Conservation (phyloP, 2,888 invertebrate species). For the Kryphioiulus occultus region DNA sequence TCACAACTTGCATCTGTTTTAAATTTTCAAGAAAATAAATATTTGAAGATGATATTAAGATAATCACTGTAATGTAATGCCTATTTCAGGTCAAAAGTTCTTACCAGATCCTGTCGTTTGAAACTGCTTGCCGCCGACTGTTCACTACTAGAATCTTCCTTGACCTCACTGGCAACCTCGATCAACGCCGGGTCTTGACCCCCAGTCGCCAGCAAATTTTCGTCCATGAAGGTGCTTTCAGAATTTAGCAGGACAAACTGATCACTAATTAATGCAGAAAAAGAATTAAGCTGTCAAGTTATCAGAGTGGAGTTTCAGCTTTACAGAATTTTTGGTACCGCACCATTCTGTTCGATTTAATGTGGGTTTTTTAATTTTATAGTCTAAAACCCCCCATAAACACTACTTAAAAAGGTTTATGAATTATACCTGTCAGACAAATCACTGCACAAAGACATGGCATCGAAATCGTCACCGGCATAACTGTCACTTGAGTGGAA, state of each 20-base stretch:
- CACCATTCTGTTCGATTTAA: too few species aligned
- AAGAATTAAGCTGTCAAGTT: not conserved
- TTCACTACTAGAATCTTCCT: slow-evolving; percentile 68
- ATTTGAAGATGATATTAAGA: not conserved
- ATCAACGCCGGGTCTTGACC: slow-evolving; percentile 64
- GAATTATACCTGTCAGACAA: slow-evolving; percentile 79
- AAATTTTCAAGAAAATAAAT: slow-evolving; percentile 27
- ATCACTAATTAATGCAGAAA: slow-evolving; percentile 67
- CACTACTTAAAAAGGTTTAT: too few species aligned
- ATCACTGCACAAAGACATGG: slow-evolving; percentile 79
- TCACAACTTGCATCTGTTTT: slow-evolving; percentile 67
- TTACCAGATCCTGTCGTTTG: slow-evolving; percentile 57
- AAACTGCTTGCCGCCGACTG: slow-evolving; percentile 82
- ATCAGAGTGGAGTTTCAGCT: not conserved
- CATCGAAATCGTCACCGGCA: slow-evolving; percentile 76
- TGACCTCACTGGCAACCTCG: slow-evolving; percentile 84
- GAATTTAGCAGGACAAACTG: slow-evolving; percentile 75
- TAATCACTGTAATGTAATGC: not conserved
- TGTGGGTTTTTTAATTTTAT: too few species aligned
- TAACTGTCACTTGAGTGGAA: slow-evolving; percentile 57
- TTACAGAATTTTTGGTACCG: too few species aligned
- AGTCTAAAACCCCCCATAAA: too few species aligned
- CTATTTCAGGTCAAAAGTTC: not conserved
- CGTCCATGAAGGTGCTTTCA: slow-evolving; percentile 55
- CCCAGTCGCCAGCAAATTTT: slow-evolving; percentile 48